A percentile compares a stretch with the other conserved stretches of the same genome.
Conservation (phyloP, 37 sponge, comb jelly and placozoan species). For the Bolinopsis microptera region DNA sequence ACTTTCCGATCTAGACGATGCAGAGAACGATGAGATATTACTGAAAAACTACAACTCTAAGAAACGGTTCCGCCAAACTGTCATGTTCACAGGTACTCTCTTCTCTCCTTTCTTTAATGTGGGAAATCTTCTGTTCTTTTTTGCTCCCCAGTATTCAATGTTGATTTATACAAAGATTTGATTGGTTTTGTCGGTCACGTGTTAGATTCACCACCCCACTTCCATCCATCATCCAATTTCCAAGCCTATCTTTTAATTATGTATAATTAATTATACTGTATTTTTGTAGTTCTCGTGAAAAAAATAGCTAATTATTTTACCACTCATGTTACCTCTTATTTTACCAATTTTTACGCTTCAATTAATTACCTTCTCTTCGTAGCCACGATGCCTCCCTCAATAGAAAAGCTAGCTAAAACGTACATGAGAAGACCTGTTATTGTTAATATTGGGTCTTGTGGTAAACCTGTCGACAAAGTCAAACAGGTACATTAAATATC, state of each 20-base stretch:
- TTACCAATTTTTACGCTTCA: too few species aligned
- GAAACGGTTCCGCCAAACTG: slow-evolving; percentile 83
- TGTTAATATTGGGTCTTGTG: slow-evolving; percentile 92
- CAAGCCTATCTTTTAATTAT: too few species aligned
- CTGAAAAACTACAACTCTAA: slow-evolving; percentile 77
- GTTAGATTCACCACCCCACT: too few species aligned
- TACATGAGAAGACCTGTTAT: slow-evolving; percentile 92
- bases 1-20: too few species aligned
- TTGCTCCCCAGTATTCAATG: too few species aligned
- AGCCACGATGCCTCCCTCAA: slow-evolving; percentile 97
- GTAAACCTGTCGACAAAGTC: slow-evolving; percentile 67
- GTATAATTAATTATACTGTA: too few species aligned
- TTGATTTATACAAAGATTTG: too few species aligned
- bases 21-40: slow-evolving; percentile 85
- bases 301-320: too few species aligned
- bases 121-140: not conserved
- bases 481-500: slow-evolving; percentile 49
- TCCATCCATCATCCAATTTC: too few species aligned
- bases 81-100: slow-evolving; percentile 83
- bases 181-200: too few species aligned
- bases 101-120: not conserved
- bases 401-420: slow-evolving; percentile 87
- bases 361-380: not conserved
- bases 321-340: too few species aligned
- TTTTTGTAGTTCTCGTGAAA: too few species aligned